Evolutionary conservation across 2,797 vertebrate genomes (phyloP), one percentile per base, ranked within the genome.

Genomic region (Danio choprae): DNA sequence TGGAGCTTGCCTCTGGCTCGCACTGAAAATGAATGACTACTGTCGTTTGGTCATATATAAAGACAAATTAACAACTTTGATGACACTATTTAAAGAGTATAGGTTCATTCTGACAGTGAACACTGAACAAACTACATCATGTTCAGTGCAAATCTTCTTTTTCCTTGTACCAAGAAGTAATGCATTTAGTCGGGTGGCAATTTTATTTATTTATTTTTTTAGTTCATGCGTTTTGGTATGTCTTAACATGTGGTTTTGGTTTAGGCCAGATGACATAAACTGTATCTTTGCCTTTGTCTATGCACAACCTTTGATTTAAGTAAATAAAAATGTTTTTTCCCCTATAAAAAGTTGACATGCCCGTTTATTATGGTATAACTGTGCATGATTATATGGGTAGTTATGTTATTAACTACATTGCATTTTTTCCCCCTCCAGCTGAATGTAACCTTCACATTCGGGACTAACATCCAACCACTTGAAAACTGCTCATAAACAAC

Each of bases 401-500:
- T 7, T 53, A 9, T 70, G 51, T 40, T n/a, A n/a, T 36, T 16
- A 56, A 56, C 44, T 36, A 59, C 13, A 59, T 29, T 29, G 53
- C 41, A 12, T 65, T 65, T 4, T 18, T 59, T 18, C 16, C 50
- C 16, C 6, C 16, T 53, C 2, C 4, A 4, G 36, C 6, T 55
- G 50, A 55, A 16, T 0, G 4, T 70, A 4, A 70, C 36, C n/a
- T 5, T 70, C 2, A 53, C 12, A 70, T 55, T 70, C 11, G 20
- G 7, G 40, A 53, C 36, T 29, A 12, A 4, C 6, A 70, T 40
- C n/a, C 67, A 36, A 55, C 36, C 50, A 20, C 36, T 40, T 55
- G 11, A 70, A 69, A 53, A 18, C 36, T 18, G 36, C 48, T 3
- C 4, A 7, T 48, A 56, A 65, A 68, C 62, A 77, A 77, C 22